Percentiles rank a stretch among this genome's conserved stretches.
phyloP scores from a whole-genome alignment of 2,797 vertebrate species.

The Pelodytes ibericus region DNA sequence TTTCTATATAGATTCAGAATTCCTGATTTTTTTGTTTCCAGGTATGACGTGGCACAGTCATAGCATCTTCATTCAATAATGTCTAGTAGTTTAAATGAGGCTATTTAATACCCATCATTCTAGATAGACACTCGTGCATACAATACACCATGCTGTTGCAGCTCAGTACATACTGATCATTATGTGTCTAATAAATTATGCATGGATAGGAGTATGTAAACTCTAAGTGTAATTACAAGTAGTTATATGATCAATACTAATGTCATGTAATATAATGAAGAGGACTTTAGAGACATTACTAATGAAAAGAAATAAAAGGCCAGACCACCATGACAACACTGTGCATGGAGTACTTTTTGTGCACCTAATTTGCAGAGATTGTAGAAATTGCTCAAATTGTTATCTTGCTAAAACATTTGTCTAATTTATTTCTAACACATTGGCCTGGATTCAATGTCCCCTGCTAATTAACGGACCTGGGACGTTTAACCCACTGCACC shows the following conservation, averaged over 20 bases:
- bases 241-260: conserved; percentile 9
- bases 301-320: background rate
- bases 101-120: conserved; percentile 7
- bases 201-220: conserved; percentile 9
- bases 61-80: no score
- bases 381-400: no score
- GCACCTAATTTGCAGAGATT: background rate
- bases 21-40: no score
- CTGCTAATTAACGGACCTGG: no score
- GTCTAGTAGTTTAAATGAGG: conserved; percentile 16
- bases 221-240: conserved; percentile 15
- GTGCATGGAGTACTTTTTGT: background rate
- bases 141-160: background rate
- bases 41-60: no score
- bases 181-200: conserved; percentile 25
- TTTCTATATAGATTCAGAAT: no score
- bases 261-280: conserved; percentile 13
- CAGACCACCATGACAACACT: background rate
- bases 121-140: background rate
- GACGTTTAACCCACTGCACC: no score
- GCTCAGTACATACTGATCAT: background rate
- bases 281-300: background rate
- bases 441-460: no score
- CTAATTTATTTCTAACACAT: no score
- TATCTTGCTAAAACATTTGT: no score